These are phyloP conservation scores for Tyto alba DNA, from an alignment of 2,113 vertebrate genomes.

Conservation along the genomic window DNA sequence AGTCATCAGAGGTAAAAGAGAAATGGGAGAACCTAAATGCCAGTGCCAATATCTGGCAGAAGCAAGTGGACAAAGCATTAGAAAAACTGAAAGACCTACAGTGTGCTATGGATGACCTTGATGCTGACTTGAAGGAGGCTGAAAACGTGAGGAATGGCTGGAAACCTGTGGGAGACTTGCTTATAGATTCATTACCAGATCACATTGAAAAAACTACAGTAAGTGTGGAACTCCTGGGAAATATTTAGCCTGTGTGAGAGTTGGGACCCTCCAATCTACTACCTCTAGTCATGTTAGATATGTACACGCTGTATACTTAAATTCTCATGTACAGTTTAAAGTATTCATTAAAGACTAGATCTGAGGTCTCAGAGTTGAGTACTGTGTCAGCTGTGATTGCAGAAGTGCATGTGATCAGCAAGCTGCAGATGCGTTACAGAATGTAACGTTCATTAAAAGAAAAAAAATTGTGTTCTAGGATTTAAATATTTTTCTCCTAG, in stretches of 20 bases:
- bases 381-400: background rate
- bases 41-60: conserved; percentile 84
- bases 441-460: background rate
- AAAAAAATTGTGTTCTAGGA: background rate
- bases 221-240: conserved; percentile 38
- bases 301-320: background rate
- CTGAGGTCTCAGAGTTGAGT: background rate
- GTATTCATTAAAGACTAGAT: background rate
- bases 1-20: conserved; percentile 89
- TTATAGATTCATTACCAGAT: conserved; percentile 92
- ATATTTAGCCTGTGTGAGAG: background rate
- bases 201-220: conserved; percentile 89
- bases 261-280: background rate
- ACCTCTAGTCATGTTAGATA: background rate
- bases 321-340: background rate
- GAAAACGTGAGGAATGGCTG: conserved; percentile 83
- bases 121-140: conserved; percentile 82
- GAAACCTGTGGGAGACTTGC: conserved; percentile 92
- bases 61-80: conserved; percentile 87
- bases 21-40: conserved; percentile 90
- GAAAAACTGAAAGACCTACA: conserved; percentile 91
- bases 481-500: background rate
- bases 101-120: conserved; percentile 91
- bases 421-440: background rate
- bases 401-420: background rate